A percentile compares a stretch with the other conserved stretches of the same genome.
Evolutionary conservation across 2,888 invertebrate species (phyloP).

Genomic region (Aproaerema taeniolella): DNA sequence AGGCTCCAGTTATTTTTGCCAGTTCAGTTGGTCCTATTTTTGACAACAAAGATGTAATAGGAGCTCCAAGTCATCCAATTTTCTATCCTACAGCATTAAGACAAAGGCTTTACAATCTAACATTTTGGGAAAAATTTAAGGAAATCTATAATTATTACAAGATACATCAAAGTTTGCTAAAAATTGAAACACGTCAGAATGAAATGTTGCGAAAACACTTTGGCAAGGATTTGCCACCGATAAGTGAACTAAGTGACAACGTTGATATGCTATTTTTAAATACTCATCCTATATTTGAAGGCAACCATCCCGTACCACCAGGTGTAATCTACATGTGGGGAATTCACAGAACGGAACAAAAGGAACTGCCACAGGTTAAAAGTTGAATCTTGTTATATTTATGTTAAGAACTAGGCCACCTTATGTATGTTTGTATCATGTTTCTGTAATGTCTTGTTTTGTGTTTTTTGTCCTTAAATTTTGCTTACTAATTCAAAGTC

Average conservation of each 20-base stretch:
- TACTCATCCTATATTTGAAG: too few species aligned
- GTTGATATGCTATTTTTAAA: conserved; percentile 53
- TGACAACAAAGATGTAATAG: conserved; percentile 18
- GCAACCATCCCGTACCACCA: too few species aligned
- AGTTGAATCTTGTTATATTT: too few species aligned
- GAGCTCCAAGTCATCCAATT: conserved; percentile 25
- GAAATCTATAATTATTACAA: conserved; percentile 19
- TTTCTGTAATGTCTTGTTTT: too few species aligned
- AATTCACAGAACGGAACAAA: conserved; percentile 29
- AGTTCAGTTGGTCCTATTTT: conserved; percentile 31
- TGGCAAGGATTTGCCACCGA: conserved; percentile 21
- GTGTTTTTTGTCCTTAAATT: too few species aligned
- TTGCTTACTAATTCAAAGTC: too few species aligned
- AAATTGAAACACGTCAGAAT: conserved; percentile 15
- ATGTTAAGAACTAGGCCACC: too few species aligned
- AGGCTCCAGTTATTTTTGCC: conserved; percentile 33
- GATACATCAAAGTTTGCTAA: not conserved
- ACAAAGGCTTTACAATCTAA: conserved; percentile 25
- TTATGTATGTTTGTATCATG: too few species aligned
- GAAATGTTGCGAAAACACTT: conserved; percentile 23
- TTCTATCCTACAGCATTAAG: conserved; percentile 20
- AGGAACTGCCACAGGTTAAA: conserved; percentile 38
- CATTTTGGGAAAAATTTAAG: conserved; percentile 26
- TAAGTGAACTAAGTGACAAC: conserved; percentile 28
- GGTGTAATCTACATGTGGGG: too few species aligned